Evolutionary conservation across 2,797 vertebrate species (phyloP), one percentile per base, ranked within the genome.

Genomic region (Mus minutoides): DNA sequence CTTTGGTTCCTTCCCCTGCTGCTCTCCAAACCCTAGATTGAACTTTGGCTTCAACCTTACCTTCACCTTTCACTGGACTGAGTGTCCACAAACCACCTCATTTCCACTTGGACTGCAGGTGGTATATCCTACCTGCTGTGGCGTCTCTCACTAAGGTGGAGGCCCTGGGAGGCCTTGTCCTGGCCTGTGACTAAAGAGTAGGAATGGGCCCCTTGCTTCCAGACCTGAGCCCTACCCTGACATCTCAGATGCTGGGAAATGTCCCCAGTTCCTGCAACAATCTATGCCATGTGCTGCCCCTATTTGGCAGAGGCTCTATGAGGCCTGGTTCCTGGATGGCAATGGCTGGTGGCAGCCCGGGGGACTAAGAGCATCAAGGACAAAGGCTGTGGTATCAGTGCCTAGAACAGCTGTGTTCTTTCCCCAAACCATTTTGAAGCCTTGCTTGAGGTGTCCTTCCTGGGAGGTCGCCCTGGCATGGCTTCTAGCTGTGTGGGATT

Each of bases 291-390:
- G 71, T 40, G 79, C 64, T 29, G 75, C 3, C 14, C 0, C 22
- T 21, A 52, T 3, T 73, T 6, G 46, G 22, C 8, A 71, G n/a
- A 0, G 0, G 40, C 43, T 52, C 79, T 6, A 56, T 5, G 21
- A 85, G 75, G 31, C 84, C 79, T 16, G 46, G 31, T 43, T 56
- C 58, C 87, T 0, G 4, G 26, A 56, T 60, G 26, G 13, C 29
- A 6, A 67, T 29, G 60, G 49, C 12, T 29, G 9, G 49, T 64
- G 90, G 58, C n/a, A 34, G 37, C 52, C 29, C 34, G 1, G 0
- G 2, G 14, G 37, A 73, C 37, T 31, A 52, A 56, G 80, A 6
- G 62, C 12, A 2, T 31, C 19, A 26, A 16, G 16, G 54, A 37
- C 49, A 8, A 6, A 26, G 52, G 58, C 52, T 46, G 12, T 11